These are phyloP conservation scores for Diaphora mendica DNA, from an alignment of 2,888 invertebrate genomes.

Conservation along the genomic window DNA sequence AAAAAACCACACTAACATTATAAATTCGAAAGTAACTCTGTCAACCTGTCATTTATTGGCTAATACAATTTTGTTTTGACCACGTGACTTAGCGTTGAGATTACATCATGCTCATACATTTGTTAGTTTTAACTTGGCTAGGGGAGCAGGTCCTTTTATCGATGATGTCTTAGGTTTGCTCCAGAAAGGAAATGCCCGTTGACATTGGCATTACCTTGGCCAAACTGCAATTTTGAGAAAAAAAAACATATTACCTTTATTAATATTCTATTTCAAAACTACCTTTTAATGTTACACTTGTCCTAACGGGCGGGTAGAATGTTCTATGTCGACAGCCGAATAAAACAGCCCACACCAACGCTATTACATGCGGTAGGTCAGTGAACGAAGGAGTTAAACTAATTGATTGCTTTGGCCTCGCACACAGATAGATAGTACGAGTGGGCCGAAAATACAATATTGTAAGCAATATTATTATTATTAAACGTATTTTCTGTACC, in stretches of 20 bases:
- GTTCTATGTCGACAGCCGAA: neutral
- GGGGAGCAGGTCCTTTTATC: too few relatives aligned
- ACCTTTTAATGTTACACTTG: neutral
- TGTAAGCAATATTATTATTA: neutral
- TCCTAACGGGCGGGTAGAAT: neutral
- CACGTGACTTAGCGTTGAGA: too few relatives aligned
- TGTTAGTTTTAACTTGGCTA: too few relatives aligned
- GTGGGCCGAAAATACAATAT: conserved; percentile 22
- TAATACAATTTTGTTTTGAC: too few relatives aligned
- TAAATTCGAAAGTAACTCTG: too few relatives aligned
- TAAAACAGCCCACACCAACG: conserved; percentile 20
- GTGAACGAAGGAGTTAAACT: conserved; percentile 44
- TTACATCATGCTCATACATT: too few relatives aligned
- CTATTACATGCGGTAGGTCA: conserved; percentile 54
- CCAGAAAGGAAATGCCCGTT: neutral
- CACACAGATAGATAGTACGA: conserved; percentile 15
- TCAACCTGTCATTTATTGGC: too few relatives aligned
- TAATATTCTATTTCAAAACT: neutral
- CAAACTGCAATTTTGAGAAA: neutral
- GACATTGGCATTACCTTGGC: too few relatives aligned
- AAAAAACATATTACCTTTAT: neutral
- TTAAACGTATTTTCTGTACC: neutral
- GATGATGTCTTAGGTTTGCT: too few relatives aligned
- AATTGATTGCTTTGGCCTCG: conserved; percentile 34
- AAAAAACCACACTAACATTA: too few relatives aligned